A percentile compares a stretch with the other conserved stretches of the same genome.
Conservation (phyloP, 2,113 vertebrate species). For the Eurypyga helias region DNA sequence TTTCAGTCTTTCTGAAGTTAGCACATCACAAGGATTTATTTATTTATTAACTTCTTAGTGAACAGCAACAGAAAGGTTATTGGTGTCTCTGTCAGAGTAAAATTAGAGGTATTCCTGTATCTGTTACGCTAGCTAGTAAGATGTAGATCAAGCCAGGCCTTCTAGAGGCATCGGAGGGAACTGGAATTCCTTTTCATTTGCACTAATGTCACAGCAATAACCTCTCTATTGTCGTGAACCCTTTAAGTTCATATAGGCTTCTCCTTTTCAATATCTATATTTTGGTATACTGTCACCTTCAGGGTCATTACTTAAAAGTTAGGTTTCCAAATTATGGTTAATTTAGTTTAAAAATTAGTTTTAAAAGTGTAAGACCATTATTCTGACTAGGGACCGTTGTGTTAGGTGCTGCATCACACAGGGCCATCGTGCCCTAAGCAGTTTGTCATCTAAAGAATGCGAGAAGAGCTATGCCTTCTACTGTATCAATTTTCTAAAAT, state of each 20-base stretch:
- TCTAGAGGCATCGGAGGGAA: neutral
- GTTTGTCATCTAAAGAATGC: neutral
- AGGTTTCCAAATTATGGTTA: neutral
- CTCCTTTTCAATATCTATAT: neutral
- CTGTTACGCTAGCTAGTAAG: neutral
- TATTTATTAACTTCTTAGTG: neutral
- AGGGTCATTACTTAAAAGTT: neutral
- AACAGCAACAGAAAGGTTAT: neutral
- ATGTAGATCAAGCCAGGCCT: neutral
- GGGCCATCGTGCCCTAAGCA: neutral
- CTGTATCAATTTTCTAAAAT: neutral
- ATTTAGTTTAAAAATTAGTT: too few relatives aligned
- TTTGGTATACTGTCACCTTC: neutral
- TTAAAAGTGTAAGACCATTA: neutral
- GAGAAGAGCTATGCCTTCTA: neutral
- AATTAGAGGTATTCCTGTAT: neutral
- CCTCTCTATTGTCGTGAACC: fast-evolving
- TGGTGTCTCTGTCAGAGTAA: neutral
- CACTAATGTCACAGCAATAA: neutral
- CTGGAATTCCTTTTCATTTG: neutral
- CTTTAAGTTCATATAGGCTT: neutral
- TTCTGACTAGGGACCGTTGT: neutral
- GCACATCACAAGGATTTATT: neutral
- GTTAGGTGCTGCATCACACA: neutral
- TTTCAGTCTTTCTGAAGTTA: neutral